phyloP scores from a whole-genome alignment of 2,113 vertebrate genomes.

The Calyptomena viridis region DNA sequence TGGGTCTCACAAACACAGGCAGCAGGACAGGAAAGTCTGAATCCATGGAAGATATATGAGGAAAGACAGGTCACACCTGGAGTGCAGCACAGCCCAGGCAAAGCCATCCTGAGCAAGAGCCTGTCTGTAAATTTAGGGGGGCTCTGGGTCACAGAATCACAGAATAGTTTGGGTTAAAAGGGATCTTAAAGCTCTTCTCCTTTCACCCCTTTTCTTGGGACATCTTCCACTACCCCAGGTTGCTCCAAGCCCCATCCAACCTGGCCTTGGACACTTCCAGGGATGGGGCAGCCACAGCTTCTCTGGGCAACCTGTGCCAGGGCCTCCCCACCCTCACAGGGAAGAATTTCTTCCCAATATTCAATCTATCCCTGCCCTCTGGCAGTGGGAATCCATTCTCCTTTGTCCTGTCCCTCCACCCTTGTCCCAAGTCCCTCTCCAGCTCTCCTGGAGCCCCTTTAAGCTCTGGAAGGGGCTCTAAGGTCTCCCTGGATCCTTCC shows the following conservation, averaged over 20 bases:
- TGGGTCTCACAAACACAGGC: not conserved
- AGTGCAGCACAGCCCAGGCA: not conserved
- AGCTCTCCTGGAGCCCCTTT: not conserved
- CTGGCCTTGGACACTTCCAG: not conserved
- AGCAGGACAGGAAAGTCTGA: not conserved
- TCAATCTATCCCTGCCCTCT: not conserved
- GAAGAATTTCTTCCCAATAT: not conserved
- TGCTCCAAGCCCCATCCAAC: not conserved
- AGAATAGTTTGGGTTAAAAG: not conserved
- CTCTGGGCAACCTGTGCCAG: not conserved
- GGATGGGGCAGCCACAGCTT: not conserved
- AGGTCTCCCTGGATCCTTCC: not conserved
- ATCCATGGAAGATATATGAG: fast-evolving
- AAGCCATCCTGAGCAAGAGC: not conserved
- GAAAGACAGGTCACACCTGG: not conserved
- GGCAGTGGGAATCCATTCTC: not conserved
- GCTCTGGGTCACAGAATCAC: not conserved
- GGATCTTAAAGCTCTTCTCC: not conserved
- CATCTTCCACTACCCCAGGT: not conserved
- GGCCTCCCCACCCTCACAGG: not conserved
- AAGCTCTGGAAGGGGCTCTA: not conserved
- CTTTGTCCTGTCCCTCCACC: not conserved
- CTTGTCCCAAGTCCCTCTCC: not conserved
- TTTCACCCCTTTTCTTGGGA: fast-evolving
- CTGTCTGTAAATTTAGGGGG: not conserved